Evolutionary conservation across 2,797 vertebrate genomes (phyloP).

Genomic region (Silurus lanzhouensis): DNA sequence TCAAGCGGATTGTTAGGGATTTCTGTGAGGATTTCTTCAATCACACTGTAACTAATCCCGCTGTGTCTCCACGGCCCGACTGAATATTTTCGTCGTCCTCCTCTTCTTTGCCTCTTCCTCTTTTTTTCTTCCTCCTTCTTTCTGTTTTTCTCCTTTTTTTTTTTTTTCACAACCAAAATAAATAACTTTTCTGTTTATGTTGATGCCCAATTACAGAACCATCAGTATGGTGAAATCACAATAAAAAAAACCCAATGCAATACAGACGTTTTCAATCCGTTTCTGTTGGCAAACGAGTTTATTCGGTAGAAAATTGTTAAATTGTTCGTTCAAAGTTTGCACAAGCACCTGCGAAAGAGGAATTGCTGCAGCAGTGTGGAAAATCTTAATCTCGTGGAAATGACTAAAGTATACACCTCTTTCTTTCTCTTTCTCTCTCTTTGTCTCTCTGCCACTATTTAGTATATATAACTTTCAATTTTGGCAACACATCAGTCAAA

Average conservation of each 20-base stretch:
- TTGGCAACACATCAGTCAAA: neutral
- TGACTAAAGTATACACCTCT: neutral
- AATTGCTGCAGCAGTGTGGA: neutral
- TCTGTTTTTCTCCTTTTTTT: neutral
- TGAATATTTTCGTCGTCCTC: slow-evolving; percentile 37
- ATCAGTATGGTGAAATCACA: neutral
- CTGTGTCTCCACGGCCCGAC: slow-evolving; percentile 51
- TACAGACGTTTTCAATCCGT: neutral
- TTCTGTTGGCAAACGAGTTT: neutral
- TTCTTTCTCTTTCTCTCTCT: neutral
- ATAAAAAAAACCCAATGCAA: neutral
- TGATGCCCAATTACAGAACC: neutral
- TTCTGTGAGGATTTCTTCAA: slow-evolving; percentile 57
- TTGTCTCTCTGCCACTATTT: neutral
- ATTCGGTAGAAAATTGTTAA: neutral
- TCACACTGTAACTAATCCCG: slow-evolving; percentile 58
- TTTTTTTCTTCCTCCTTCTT: neutral
- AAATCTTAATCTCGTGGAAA: neutral
- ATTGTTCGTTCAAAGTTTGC: neutral
- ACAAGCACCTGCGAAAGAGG: neutral
- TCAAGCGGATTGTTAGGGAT: slow-evolving; percentile 56
- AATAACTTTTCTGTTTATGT: neutral
- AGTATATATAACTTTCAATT: neutral
- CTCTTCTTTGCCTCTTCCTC: slow-evolving; percentile 18
- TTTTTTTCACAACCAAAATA: neutral